Evolutionary conservation across 2,888 invertebrate genomes (phyloP).

Genomic region (Caenorhabditis sinica): DNA sequence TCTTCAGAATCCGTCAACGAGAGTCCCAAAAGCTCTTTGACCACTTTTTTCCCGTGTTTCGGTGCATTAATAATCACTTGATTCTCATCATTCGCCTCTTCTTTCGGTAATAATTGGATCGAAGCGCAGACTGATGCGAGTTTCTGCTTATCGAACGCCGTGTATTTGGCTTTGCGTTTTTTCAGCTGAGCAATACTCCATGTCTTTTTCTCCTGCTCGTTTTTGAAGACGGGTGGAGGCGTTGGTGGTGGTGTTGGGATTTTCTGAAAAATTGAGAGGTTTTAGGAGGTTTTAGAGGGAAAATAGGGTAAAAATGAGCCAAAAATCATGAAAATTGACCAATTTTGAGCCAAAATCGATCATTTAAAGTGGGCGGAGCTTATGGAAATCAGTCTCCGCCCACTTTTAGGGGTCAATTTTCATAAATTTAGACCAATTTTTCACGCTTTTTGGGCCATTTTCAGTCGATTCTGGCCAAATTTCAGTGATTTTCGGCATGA

Average conservation of each 20-base stretch:
- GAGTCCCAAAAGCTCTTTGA: constrained; percentile 31
- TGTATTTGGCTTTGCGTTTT: not conserved
- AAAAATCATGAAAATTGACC: no score
- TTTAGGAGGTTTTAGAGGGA: not conserved
- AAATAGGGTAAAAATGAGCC: not conserved
- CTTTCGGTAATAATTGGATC: constrained; percentile 45
- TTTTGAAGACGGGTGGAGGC: not conserved
- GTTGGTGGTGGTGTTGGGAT: not conserved
- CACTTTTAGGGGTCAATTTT: no score
- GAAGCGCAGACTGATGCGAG: constrained; percentile 33
- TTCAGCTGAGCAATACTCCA: not conserved
- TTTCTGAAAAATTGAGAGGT: not conserved
- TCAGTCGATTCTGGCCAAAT: no score
- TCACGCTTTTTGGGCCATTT: no score
- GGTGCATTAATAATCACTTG: constrained; percentile 34
- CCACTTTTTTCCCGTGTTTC: not conserved
- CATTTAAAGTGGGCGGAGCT: no score
- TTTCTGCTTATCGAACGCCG: constrained; percentile 33
- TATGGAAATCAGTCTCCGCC: no score
- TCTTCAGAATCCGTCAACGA: not conserved
- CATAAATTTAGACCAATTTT: no score
- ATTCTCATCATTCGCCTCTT: constrained; percentile 40
- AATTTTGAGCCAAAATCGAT: no score
- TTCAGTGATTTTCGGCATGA: no score
- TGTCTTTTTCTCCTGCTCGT: not conserved